Percentiles rank a stretch among this genome's conserved stretches.
Conservation (phyloP, 2,113 vertebrate genomes). For the Prunella himalayana region DNA sequence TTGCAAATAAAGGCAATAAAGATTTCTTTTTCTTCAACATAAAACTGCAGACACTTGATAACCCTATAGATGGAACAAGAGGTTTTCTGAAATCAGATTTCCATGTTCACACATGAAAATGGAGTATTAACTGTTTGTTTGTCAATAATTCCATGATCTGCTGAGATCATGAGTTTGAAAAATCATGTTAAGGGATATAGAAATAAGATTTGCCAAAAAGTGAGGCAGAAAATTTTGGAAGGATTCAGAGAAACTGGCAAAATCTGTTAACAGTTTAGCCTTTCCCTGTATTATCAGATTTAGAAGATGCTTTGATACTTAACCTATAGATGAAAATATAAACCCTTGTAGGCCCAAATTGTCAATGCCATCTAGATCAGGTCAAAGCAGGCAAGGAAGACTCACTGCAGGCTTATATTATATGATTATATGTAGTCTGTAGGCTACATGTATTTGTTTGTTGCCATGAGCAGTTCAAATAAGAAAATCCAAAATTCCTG, state of each 20-base stretch:
- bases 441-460: not conserved
- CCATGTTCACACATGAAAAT: not conserved
- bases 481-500: not conserved
- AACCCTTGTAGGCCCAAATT: not conserved
- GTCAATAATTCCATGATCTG: not conserved
- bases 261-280: not conserved
- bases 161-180: not conserved
- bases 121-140: not conserved
- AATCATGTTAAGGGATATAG: not conserved
- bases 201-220: not conserved
- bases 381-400: not conserved
- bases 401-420: not conserved
- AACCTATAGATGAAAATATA: not conserved
- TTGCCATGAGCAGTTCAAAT: not conserved
- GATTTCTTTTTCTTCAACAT: not conserved
- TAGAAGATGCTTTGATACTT: not conserved
- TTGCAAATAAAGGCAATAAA: not conserved
- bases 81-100: not conserved
- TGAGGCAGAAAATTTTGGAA: not conserved
- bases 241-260: not conserved
- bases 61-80: not conserved
- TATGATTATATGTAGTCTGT: not conserved
- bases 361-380: not conserved
- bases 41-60: not conserved
- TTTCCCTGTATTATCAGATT: not conserved